Conservation (phyloP, 2,113 vertebrate species). For the Typhlomys cinereus region DNA sequence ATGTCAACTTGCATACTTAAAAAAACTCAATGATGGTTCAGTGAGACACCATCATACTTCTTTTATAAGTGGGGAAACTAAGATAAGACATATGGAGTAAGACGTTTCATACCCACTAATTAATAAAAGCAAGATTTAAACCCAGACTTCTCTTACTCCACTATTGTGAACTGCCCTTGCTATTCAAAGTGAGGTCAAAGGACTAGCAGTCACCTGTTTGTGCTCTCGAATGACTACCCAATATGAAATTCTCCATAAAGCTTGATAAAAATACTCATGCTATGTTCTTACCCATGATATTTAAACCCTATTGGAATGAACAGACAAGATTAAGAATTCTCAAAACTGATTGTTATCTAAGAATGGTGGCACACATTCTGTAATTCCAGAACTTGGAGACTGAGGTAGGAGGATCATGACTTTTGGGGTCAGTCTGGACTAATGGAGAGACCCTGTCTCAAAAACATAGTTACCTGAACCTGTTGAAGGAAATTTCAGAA, state of each 20-base stretch:
- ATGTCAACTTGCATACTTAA: background rate
- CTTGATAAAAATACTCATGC: background rate
- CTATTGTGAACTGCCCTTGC: background rate
- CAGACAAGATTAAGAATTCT: background rate
- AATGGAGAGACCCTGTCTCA: background rate
- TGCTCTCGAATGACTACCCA: background rate
- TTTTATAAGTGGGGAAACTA: no score
- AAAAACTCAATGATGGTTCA: background rate
- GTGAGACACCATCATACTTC: background rate
- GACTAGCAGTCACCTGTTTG: background rate
- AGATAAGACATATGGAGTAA: no score
- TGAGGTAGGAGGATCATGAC: background rate
- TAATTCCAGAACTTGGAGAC: background rate
- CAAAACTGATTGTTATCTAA: background rate
- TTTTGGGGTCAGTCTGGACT: background rate
- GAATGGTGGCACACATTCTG: background rate
- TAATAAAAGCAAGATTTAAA: background rate
- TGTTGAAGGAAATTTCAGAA: constrained; percentile 28
- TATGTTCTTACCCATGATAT: background rate
- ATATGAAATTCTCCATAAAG: constrained; percentile 17
- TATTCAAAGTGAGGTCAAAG: background rate
- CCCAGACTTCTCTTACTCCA: background rate
- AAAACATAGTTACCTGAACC: background rate
- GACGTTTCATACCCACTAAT: no score
- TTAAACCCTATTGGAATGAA: background rate